Base-by-base conservation (phyloP, 1,140 invertebrate species). In the Panulirus ornatus region DNA sequence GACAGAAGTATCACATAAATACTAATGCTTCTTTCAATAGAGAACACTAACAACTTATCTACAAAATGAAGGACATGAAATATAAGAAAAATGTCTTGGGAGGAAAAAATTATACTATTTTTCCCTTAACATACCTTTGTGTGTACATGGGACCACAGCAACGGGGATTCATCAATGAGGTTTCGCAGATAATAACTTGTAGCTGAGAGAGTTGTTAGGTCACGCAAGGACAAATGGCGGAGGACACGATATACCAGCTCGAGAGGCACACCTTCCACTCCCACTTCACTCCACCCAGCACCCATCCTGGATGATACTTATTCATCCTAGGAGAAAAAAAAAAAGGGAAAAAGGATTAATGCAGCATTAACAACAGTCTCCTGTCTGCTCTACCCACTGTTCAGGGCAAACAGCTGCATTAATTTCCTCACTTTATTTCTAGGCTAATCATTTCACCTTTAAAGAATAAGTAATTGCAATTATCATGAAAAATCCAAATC, bases 241-340 rank as follows among this genome's bases (percentile, higher is more conserved):
- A 85, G 44, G 34, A 85, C 84, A 44, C 84, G 84, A 75, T 85
- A 85, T 30, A 85, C 84, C 16, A 85, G 47, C 30, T 85, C 84
- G n/a, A 85, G 44, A 22, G 84, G 84, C 27, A 85, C 66, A 75
- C 84, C 84, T 66, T 85, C 84, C 42, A 85, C 84, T 34, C 84
- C 84, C 66, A 85, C 66, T 54, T 85, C 84, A 54, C 84, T 85
- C 84, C 84, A 85, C 27, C 84, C 84, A 22, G 71, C 44, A 51
- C 84, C 84, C 84, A 85, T 85, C 42, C 84, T 85, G 27, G 42
- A 54, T 34, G n/a, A 63, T 51, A 16, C 54, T 83, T 54, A 83
- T 22, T 44, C 79, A 83, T 51, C 51, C 79, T 83, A 19, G 0
- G 27, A 78, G n/a, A 27, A 8, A 78, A 47, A 16, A 47, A 14